Evolutionary conservation across 92 coral and sea anemone species (phyloP).

Genomic region (Blastomussa wellsi): DNA sequence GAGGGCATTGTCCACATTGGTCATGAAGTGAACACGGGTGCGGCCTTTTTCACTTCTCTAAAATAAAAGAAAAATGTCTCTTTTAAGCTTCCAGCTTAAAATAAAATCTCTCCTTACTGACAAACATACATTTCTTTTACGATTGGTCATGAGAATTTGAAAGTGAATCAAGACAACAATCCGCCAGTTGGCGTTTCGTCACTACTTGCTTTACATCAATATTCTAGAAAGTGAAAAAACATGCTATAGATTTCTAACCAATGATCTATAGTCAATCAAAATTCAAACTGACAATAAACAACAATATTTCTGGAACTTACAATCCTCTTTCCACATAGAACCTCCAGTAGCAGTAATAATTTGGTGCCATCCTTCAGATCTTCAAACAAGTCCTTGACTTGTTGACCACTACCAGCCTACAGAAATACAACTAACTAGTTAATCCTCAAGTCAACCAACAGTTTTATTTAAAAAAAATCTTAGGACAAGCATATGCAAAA

Average conservation of each 20-base stretch:
- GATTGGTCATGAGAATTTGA: not conserved
- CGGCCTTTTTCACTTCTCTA: slow-evolving; percentile 94
- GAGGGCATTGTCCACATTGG: slow-evolving; percentile 92
- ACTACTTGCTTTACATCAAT: not conserved
- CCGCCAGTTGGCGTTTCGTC: not conserved
- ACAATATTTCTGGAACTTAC: slow-evolving; percentile 53
- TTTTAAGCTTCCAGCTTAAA: not conserved
- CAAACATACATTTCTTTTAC: too few relatives aligned
- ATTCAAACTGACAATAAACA: too few relatives aligned
- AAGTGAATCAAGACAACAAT: not conserved
- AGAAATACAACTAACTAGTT: not conserved
- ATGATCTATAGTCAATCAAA: too few relatives aligned
- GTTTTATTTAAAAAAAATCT: too few relatives aligned
- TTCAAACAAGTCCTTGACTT: slow-evolving; percentile 77
- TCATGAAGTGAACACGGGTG: slow-evolving; percentile 90
- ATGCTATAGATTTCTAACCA: too few relatives aligned
- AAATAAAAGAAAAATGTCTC: not conserved
- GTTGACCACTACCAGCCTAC: slow-evolving; percentile 72
- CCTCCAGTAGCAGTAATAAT: slow-evolving; percentile 77
- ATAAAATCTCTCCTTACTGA: not conserved
- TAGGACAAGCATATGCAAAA: too few relatives aligned
- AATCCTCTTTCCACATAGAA: slow-evolving; percentile 86
- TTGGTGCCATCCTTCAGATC: slow-evolving; percentile 91
- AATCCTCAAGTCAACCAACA: too few relatives aligned
- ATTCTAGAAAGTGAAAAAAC: too few relatives aligned